phyloP scores from a whole-genome alignment of 2,113 vertebrate species.

The Prolemur simus region DNA sequence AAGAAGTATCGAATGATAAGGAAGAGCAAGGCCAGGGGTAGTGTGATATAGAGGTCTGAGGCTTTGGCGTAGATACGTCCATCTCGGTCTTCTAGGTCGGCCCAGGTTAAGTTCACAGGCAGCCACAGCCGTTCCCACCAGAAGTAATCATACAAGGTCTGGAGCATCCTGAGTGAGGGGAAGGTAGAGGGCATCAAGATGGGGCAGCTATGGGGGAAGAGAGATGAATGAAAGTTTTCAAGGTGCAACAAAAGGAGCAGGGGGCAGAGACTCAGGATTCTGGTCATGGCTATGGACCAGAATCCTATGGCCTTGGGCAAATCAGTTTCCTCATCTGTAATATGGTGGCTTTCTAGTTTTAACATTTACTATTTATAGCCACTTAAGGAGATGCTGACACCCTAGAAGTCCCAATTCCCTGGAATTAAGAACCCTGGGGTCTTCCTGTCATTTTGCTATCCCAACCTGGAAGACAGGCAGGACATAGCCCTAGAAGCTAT shows the following conservation, averaged over 20 bases:
- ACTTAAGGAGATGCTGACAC: background rate
- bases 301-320: background rate
- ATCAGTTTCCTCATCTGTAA: background rate
- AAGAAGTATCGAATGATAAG: constrained; percentile 92
- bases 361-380: background rate
- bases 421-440: background rate
- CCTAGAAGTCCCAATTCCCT: background rate
- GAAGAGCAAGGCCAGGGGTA: constrained; percentile 93
- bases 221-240: background rate
- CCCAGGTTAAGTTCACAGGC: constrained; percentile 94
- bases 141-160: constrained; percentile 90
- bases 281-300: background rate
- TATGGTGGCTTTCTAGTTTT: background rate
- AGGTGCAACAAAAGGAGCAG: background rate
- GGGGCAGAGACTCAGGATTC: background rate
- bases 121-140: constrained; percentile 98
- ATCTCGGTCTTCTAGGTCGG: constrained; percentile 92
- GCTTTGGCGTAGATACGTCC: constrained; percentile 92
- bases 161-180: constrained; percentile 88
- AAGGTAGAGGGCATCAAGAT: background rate
- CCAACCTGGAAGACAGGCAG: background rate
- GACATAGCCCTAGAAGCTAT: background rate
- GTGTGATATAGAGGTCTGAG: constrained; percentile 89
- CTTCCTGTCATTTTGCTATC: background rate
- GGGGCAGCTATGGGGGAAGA: background rate